Conservation (phyloP, 2,113 vertebrate species). For the Sclerurus mexicanus region DNA sequence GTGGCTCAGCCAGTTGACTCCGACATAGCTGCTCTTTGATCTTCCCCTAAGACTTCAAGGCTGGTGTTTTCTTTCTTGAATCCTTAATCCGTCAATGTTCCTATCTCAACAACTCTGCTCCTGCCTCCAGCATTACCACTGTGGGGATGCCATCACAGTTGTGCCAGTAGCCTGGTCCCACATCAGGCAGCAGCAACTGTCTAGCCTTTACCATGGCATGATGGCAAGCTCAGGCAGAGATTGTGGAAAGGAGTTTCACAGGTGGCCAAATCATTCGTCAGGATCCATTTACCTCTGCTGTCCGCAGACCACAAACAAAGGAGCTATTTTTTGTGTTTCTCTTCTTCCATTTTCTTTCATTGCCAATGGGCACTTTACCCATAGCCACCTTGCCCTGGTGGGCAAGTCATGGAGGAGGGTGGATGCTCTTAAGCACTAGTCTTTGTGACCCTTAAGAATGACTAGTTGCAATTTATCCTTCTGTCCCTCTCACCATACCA, state of each 20-base stretch:
- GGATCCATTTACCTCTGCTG: background rate
- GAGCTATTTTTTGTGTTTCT: background rate
- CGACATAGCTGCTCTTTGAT: no score
- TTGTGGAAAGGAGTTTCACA: background rate
- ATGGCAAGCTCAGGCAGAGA: background rate
- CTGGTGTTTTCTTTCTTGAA: background rate
- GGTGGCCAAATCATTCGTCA: background rate
- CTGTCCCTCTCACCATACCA: background rate
- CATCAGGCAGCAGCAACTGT: fast-evolving
- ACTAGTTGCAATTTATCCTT: background rate
- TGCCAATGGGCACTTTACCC: background rate
- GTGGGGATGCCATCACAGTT: background rate
- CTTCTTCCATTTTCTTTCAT: background rate
- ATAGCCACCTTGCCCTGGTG: background rate
- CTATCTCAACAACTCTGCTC: background rate
- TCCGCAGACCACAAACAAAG: background rate
- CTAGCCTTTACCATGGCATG: fast-evolving
- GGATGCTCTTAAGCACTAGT: background rate
- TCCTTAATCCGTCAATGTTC: background rate
- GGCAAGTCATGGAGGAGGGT: fast-evolving
- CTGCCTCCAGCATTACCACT: background rate
- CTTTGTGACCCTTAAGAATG: background rate
- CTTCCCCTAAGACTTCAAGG: background rate
- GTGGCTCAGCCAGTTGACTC: background rate
- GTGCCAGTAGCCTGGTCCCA: background rate